These are phyloP conservation scores for Oenanthe melanoleuca DNA, from an alignment of 2,113 vertebrate species.

Conservation along the genomic window DNA sequence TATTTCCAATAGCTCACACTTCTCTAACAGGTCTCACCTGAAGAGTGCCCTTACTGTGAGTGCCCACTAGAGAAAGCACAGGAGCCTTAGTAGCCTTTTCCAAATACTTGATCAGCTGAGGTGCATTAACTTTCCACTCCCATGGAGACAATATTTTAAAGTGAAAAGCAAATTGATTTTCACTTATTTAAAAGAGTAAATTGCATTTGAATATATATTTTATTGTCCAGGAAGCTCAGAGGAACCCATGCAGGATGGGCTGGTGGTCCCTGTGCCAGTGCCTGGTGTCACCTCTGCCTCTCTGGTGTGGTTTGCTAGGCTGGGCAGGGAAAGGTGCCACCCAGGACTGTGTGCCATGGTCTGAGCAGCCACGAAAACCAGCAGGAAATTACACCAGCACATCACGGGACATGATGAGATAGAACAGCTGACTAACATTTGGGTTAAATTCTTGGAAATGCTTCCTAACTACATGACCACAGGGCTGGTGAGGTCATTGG, in stretches of 20 bases:
- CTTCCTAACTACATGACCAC: not conserved
- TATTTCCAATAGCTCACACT: conserved; percentile 46
- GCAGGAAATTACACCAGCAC: not conserved
- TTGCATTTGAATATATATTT: not conserved
- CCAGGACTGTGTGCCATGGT: not conserved
- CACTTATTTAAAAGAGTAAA: not conserved
- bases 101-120: not conserved
- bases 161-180: not conserved
- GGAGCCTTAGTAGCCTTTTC: not conserved
- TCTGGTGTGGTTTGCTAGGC: fast-evolving
- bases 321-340: not conserved
- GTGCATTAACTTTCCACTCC: not conserved
- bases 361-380: not conserved
- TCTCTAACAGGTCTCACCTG: conserved; percentile 45
- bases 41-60: conserved; percentile 25
- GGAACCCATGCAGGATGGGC: not conserved
- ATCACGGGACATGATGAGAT: not conserved
- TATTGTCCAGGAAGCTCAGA: not conserved
- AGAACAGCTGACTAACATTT: not conserved
- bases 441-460: not conserved
- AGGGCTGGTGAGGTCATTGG: not conserved
- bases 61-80: not conserved
- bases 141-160: not conserved
- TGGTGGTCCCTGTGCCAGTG: not conserved
- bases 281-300: not conserved